Conservation (phyloP, 2,797 vertebrate species). For the Fratercula arctica region DNA sequence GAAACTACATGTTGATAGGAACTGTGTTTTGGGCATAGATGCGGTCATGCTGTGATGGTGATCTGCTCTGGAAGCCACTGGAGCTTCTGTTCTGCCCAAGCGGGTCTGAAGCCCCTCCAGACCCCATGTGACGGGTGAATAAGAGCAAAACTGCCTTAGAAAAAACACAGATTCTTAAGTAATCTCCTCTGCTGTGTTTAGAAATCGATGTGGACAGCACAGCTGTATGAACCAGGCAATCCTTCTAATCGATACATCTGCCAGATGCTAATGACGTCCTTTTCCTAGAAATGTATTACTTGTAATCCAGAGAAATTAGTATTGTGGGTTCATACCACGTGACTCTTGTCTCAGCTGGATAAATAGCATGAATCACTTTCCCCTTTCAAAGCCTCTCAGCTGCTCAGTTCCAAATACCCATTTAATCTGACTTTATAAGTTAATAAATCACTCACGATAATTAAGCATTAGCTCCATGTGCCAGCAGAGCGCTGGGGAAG, state of each 20-base stretch:
- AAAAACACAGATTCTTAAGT: not conserved
- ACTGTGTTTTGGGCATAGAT: not conserved
- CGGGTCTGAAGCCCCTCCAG: not conserved
- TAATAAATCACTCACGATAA: slow-evolving; percentile 67
- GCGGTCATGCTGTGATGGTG: not conserved
- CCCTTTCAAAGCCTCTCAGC: slow-evolving; percentile 45
- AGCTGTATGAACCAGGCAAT: not conserved
- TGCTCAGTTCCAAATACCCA: slow-evolving; percentile 38
- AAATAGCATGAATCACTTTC: slow-evolving; percentile 53
- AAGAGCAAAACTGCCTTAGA: not conserved
- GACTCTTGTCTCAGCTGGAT: slow-evolving; percentile 58
- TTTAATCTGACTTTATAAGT: slow-evolving; percentile 67
- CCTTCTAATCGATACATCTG: not conserved
- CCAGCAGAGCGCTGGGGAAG: not conserved
- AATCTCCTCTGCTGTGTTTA: not conserved
- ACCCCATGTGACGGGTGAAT: rapidly evolving
- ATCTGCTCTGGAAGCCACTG: not conserved
- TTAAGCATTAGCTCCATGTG: slow-evolving; percentile 36
- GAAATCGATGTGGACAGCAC: not conserved
- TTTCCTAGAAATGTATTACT: slow-evolving; percentile 1
- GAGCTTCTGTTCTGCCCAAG: not conserved
- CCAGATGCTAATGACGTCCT: not conserved
- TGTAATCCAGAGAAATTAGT: slow-evolving; percentile 20
- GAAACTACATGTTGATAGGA: not conserved
- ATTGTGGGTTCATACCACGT: not conserved